Conservation (phyloP, 2,113 vertebrate genomes). For the Mohoua ochrocephala region DNA sequence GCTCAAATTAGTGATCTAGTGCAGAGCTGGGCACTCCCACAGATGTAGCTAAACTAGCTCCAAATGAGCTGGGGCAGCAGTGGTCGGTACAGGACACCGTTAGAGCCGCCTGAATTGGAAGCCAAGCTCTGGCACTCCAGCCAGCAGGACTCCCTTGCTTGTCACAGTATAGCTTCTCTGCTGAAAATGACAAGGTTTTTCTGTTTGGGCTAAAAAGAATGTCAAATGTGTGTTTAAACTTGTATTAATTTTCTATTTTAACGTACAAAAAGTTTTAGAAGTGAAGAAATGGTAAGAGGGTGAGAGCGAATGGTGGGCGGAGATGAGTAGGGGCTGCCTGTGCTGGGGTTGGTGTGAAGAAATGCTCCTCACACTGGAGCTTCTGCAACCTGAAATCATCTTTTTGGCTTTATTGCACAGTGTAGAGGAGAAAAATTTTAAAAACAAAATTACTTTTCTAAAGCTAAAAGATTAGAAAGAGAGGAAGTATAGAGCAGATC, state of each 20-base stretch:
- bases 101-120: background rate
- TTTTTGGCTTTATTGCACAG: background rate
- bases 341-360: background rate
- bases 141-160: background rate
- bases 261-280: background rate
- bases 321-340: no score
- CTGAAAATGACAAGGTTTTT: background rate
- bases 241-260: background rate
- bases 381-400: background rate
- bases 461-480: background rate
- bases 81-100: background rate
- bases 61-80: no score
- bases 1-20: background rate
- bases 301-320: background rate
- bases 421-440: accelerated
- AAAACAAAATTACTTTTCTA: background rate
- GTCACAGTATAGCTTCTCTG: background rate
- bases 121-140: background rate
- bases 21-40: background rate
- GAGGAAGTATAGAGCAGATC: background rate
- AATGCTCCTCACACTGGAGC: background rate
- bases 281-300: background rate
- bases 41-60: background rate
- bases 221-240: background rate
- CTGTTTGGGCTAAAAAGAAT: background rate